Conservation (phyloP, 2,113 vertebrate species). For the Gopherus flavomarginatus region DNA sequence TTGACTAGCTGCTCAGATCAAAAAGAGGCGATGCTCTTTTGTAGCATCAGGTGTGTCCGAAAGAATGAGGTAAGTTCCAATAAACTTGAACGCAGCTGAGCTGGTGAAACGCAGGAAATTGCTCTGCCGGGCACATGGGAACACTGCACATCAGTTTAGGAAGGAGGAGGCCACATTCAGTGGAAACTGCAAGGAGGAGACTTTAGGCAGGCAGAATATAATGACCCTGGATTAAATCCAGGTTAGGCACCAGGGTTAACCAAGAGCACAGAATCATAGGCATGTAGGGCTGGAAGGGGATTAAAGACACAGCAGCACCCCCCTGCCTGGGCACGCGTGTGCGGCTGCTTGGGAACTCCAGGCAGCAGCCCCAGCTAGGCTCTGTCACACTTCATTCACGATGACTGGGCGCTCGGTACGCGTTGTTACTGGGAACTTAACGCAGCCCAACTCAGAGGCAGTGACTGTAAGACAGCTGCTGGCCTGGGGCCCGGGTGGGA, state of each 20-base stretch:
- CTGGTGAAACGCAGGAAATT: background rate
- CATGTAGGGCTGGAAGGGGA: too few relatives aligned
- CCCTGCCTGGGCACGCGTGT: background rate
- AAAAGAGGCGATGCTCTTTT: background rate
- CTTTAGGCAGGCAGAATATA: background rate
- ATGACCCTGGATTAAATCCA: background rate
- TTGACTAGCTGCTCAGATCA: background rate
- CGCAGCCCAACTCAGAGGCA: constrained; percentile 19
- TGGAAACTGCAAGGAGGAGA: background rate
- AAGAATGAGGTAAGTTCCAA: background rate
- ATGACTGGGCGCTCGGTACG: background rate
- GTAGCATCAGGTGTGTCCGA: background rate
- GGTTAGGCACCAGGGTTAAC: background rate
- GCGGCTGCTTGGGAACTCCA: background rate
- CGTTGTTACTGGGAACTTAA: background rate
- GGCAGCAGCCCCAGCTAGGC: background rate
- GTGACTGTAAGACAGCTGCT: constrained; percentile 19
- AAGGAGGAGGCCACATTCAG: background rate
- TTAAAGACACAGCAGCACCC: background rate
- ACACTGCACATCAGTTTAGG: background rate
- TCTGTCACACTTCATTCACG: background rate
- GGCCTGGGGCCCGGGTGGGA: background rate
- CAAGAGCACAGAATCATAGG: too few relatives aligned
- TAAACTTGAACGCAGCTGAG: background rate
- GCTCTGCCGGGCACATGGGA: background rate